phyloP scores from a whole-genome alignment of 2,797 vertebrate genomes.

The Lemur catta region DNA sequence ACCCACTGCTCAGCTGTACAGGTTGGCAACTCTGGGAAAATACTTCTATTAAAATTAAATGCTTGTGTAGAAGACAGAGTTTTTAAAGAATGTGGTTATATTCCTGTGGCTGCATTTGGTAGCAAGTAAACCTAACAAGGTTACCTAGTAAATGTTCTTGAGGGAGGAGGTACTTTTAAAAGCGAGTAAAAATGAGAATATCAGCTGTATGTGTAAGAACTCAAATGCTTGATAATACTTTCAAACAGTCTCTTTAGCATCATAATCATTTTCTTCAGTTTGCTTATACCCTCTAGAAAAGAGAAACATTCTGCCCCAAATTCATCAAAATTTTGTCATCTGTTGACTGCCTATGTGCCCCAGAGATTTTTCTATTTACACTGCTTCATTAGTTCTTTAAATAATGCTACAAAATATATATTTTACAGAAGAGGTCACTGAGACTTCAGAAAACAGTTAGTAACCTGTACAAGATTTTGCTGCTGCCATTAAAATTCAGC shows the following conservation, averaged over 20 bases:
- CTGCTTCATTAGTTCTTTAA: background rate
- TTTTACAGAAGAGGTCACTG: background rate
- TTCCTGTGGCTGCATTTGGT: background rate
- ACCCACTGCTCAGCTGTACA: background rate
- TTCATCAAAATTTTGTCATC: background rate
- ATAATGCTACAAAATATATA: background rate
- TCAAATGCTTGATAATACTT: background rate
- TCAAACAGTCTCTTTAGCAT: background rate
- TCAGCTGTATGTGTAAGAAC: background rate
- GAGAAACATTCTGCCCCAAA: background rate
- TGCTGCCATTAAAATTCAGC: background rate
- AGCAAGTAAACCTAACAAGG: background rate
- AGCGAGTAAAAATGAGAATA: background rate
- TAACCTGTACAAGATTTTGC: background rate
- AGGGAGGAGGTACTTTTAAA: background rate
- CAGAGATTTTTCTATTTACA: background rate
- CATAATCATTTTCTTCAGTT: background rate
- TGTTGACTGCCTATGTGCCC: background rate
- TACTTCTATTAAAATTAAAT: background rate
- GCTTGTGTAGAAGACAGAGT: background rate
- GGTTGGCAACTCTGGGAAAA: background rate
- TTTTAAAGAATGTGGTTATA: constrained; percentile 9
- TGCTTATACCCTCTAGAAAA: background rate
- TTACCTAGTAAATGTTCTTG: background rate
- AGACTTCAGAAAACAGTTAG: background rate